phyloP scores from a whole-genome alignment of 2,888 invertebrate genomes.

The Magallana nippona region DNA sequence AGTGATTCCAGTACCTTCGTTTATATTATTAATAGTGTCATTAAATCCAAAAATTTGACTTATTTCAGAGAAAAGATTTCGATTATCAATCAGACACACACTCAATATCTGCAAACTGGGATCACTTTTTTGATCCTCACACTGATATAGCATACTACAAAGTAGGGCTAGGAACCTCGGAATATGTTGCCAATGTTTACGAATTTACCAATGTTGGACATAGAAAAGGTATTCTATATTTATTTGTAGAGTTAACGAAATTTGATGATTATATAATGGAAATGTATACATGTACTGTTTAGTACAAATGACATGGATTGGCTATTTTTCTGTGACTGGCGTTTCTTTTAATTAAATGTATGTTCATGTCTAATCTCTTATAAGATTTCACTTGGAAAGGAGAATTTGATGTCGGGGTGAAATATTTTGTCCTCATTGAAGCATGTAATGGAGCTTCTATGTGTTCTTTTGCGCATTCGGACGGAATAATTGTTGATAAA shows the following conservation, averaged over 20 bases:
- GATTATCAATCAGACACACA: constrained; percentile 48
- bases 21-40: background rate
- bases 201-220: constrained; percentile 53
- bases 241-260: too few relatives aligned
- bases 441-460: constrained; percentile 61
- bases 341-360: too few relatives aligned
- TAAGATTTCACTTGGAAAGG: constrained; percentile 56
- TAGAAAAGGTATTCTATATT: constrained; percentile 46
- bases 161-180: constrained; percentile 55
- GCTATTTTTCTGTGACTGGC: too few relatives aligned
- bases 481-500: constrained; percentile 60
- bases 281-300: too few relatives aligned
- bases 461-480: constrained; percentile 55
- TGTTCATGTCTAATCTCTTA: too few relatives aligned
- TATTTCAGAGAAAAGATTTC: constrained; percentile 34
- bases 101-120: constrained; percentile 48
- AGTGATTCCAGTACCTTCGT: background rate
- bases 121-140: constrained; percentile 58
- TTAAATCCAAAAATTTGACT: background rate
- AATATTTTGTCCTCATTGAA: constrained; percentile 56
- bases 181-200: constrained; percentile 46
- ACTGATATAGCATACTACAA: constrained; percentile 53
- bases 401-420: constrained; percentile 52
- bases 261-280: too few relatives aligned
- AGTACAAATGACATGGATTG: too few relatives aligned